phyloP scores from a whole-genome alignment of 2,113 vertebrate species.

The Pygoscelis antarcticus region DNA sequence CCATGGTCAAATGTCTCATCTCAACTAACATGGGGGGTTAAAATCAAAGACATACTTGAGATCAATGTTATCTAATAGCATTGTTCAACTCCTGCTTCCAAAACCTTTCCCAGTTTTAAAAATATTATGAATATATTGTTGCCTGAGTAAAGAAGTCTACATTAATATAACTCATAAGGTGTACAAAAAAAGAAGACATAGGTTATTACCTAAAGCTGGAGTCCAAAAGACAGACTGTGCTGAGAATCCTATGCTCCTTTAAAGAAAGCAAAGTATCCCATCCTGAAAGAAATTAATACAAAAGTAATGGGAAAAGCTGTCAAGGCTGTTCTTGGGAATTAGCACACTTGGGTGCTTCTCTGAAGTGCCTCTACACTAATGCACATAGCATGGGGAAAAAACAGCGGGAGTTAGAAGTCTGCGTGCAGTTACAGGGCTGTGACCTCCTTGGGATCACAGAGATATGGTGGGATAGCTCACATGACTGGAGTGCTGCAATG shows the following conservation, averaged over 20 bases:
- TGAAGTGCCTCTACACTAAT: background rate
- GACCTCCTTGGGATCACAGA: background rate
- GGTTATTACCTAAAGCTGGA: background rate
- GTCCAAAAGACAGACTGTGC: background rate
- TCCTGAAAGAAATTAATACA: background rate
- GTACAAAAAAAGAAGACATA: background rate
- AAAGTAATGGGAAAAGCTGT: background rate
- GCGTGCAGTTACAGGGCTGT: background rate
- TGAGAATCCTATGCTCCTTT: background rate
- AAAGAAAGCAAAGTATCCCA: background rate
- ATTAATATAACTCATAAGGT: background rate
- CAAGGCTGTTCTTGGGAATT: background rate
- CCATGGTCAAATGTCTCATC: background rate
- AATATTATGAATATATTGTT: background rate
- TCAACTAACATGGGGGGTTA: background rate
- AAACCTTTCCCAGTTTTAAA: background rate
- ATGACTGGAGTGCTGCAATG: background rate
- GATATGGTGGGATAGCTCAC: fast-evolving
- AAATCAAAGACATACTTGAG: background rate
- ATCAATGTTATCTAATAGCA: background rate
- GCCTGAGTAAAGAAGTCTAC: background rate
- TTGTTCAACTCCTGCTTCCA: background rate
- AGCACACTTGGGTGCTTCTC: background rate
- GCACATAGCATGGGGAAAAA: background rate
- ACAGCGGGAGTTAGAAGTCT: background rate